Evolutionary conservation across 2,113 vertebrate genomes (phyloP).

Genomic region (Penelope pileata): DNA sequence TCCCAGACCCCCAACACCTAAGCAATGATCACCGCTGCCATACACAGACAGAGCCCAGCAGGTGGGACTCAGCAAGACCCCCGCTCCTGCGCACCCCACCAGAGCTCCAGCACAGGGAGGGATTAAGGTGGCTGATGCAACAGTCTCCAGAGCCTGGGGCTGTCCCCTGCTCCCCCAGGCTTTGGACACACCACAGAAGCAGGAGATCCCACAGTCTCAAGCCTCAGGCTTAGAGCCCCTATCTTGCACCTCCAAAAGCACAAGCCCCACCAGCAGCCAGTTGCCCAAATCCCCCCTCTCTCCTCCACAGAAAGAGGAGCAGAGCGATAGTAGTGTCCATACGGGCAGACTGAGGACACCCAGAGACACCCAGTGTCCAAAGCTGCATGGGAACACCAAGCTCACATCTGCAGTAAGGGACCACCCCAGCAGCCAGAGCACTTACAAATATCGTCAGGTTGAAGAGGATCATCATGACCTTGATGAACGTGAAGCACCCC

Average conservation of each 20-base stretch:
- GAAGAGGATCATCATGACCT: conserved; percentile 88
- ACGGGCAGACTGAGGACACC: too few species aligned
- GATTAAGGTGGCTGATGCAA: neutral
- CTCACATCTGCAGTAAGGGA: neutral
- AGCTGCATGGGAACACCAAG: neutral
- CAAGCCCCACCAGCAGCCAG: neutral
- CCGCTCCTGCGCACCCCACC: neutral
- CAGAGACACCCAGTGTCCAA: too few species aligned
- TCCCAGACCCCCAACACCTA: neutral
- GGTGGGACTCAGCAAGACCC: neutral
- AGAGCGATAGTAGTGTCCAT: too few species aligned
- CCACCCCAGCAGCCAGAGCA: conserved; percentile 30
- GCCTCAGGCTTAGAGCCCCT: neutral
- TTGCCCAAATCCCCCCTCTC: fast-evolving
- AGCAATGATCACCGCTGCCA: neutral
- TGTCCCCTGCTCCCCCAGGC: neutral
- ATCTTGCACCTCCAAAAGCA: neutral
- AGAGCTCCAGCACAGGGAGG: neutral
- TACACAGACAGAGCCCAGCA: fast-evolving
- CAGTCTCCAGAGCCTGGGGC: neutral
- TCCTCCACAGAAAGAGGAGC: fast-evolving
- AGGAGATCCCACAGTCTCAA: fast-evolving
- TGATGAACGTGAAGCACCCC: conserved; percentile 88
- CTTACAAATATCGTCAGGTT: conserved; percentile 92
- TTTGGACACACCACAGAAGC: neutral